Conservation (phyloP, 1,140 invertebrate genomes). For the Philopotamus ludificatus region DNA sequence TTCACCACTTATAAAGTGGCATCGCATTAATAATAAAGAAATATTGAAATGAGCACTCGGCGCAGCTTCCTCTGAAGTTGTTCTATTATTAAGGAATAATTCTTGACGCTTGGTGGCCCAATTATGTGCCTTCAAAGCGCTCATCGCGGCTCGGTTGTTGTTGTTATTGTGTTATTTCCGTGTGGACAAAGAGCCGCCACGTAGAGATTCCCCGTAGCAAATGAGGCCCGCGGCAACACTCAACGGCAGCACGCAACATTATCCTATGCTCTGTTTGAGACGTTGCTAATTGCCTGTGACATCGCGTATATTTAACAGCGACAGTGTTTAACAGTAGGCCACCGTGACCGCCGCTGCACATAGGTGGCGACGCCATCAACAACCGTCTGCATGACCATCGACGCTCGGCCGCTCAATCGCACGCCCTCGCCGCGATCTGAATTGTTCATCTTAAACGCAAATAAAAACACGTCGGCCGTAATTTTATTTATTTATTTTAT, state of each 20-base stretch:
- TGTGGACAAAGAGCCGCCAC: background rate
- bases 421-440: too few species aligned
- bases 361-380: slow-evolving; percentile 8
- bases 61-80: background rate
- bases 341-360: slow-evolving; percentile 8
- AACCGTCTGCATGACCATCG: too few species aligned
- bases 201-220: background rate
- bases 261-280: slow-evolving; percentile 26
- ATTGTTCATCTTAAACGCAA: too few species aligned
- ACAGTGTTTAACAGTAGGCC: slow-evolving; percentile 20
- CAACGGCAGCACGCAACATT: slow-evolving; percentile 1
- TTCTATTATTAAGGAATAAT: too few species aligned
- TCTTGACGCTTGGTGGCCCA: background rate
- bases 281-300: slow-evolving; percentile 34
- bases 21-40: too few species aligned
- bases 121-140: background rate
- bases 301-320: slow-evolving; percentile 28
- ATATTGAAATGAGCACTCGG: too few species aligned
- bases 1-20: too few species aligned
- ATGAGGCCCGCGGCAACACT: slow-evolving; percentile 6
- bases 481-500: background rate
- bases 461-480: too few species aligned
- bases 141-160: background rate
- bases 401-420: too few species aligned
- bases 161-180: background rate